A percentile compares a stretch with the other conserved stretches of the same genome.
These are phyloP conservation scores for Brenthis daphne DNA, from an alignment of 2,888 invertebrate species.

Conservation along the genomic window DNA sequence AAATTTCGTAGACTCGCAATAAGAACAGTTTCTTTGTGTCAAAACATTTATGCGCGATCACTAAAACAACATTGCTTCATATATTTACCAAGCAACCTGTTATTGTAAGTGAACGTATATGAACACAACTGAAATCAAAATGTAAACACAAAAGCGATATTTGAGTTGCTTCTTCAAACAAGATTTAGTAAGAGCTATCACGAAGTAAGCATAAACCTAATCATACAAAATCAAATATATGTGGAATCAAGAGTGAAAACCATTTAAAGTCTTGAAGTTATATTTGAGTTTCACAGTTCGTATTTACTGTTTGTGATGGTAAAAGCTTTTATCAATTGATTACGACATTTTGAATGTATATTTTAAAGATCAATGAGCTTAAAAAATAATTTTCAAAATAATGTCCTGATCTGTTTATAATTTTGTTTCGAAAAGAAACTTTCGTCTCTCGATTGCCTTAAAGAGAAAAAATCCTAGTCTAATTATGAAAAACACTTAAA, in stretches of 20 bases:
- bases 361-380: background rate
- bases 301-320: constrained; percentile 27
- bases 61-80: background rate
- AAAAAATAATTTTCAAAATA: too few species aligned
- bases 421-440: too few species aligned
- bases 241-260: constrained; percentile 37
- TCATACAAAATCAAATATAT: constrained; percentile 63
- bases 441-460: too few species aligned
- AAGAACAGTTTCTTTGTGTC: too few species aligned
- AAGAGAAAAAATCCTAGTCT: background rate
- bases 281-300: constrained; percentile 28
- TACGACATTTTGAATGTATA: constrained; percentile 9
- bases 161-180: constrained; percentile 43
- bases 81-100: background rate
- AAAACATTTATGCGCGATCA: too few species aligned
- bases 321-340: constrained; percentile 34
- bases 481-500: background rate
- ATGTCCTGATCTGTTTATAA: too few species aligned
- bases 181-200: constrained; percentile 51
- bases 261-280: constrained; percentile 34
- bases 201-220: constrained; percentile 60
- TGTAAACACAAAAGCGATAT: constrained; percentile 19
- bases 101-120: constrained; percentile 1
- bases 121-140: constrained; percentile 8
- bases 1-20: too few species aligned